phyloP scores from a whole-genome alignment of 2,113 vertebrate genomes.

The Colaptes auratus region DNA sequence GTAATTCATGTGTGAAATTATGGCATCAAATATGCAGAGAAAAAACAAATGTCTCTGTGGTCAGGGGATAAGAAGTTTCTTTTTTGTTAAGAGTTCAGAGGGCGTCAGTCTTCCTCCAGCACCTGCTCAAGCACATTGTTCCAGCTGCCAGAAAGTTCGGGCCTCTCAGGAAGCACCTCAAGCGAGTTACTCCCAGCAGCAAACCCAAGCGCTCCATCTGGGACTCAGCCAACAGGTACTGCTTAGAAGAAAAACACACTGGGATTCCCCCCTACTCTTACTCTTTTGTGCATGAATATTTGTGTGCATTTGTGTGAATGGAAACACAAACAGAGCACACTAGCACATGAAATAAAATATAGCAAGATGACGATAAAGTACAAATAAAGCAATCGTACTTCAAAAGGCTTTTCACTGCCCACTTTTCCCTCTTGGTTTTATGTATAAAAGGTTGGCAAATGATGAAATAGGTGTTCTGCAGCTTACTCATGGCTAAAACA shows the following conservation, averaged over 20 bases:
- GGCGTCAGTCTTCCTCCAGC: slow-evolving; percentile 69
- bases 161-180: slow-evolving; percentile 27
- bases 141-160: slow-evolving; percentile 56
- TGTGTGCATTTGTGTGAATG: not conserved
- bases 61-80: not conserved
- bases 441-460: not conserved
- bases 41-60: not conserved
- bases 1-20: not conserved
- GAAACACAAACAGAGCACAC: not conserved
- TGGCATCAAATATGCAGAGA: not conserved
- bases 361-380: not conserved
- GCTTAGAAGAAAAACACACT: rapidly evolving
- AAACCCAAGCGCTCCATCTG: slow-evolving; percentile 30
- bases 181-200: slow-evolving; percentile 25
- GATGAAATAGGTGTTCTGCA: not conserved
- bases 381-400: not conserved
- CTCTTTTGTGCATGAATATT: not conserved
- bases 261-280: not conserved
- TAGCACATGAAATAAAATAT: not conserved
- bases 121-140: slow-evolving; percentile 61
- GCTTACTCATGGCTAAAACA: not conserved
- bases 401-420: not conserved
- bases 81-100: slow-evolving; percentile 75
- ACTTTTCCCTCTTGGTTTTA: not conserved
- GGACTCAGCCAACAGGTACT: slow-evolving; percentile 75